Conservation (phyloP, 2,797 vertebrate species). For the Sebastes steindachneri region DNA sequence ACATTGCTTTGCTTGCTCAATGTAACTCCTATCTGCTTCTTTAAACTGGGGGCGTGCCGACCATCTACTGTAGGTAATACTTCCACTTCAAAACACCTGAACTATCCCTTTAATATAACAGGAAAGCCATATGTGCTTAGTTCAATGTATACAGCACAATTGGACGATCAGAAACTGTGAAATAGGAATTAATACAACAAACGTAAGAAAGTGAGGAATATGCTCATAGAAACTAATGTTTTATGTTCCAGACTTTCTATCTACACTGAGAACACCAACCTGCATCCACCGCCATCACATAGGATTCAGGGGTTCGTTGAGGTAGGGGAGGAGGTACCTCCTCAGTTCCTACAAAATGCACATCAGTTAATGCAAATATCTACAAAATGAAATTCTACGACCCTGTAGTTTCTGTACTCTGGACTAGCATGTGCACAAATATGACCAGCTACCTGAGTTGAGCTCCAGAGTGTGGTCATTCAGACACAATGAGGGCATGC, state of each 20-base stretch:
- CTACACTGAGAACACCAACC: conserved; percentile 75
- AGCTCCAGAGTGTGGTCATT: conserved; percentile 53
- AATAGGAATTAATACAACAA: neutral
- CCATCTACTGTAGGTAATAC: too few relatives aligned
- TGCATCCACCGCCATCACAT: conserved; percentile 78
- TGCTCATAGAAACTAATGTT: neutral
- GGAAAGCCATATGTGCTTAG: neutral
- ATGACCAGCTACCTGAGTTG: conserved; percentile 52
- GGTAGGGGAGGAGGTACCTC: conserved; percentile 92
- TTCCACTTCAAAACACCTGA: too few relatives aligned
- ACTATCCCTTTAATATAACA: neutral
- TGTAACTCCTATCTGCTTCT: too few relatives aligned
- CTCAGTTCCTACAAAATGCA: conserved; percentile 57
- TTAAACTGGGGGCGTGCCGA: too few relatives aligned
- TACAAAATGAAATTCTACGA: neutral
- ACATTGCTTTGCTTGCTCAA: too few relatives aligned
- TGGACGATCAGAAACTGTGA: neutral
- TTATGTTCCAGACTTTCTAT: neutral
- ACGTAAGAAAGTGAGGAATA: too few relatives aligned
- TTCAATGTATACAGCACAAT: neutral
- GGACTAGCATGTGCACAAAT: neutral
- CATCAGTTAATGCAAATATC: neutral
- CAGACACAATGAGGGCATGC: conserved; percentile 41
- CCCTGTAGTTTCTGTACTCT: neutral
- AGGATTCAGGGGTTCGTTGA: conserved; percentile 92